Percentiles rank a stretch among this genome's conserved stretches.
These are phyloP conservation scores for Saccopteryx bilineata DNA, from an alignment of 2,113 vertebrate species.

Conservation along the genomic window DNA sequence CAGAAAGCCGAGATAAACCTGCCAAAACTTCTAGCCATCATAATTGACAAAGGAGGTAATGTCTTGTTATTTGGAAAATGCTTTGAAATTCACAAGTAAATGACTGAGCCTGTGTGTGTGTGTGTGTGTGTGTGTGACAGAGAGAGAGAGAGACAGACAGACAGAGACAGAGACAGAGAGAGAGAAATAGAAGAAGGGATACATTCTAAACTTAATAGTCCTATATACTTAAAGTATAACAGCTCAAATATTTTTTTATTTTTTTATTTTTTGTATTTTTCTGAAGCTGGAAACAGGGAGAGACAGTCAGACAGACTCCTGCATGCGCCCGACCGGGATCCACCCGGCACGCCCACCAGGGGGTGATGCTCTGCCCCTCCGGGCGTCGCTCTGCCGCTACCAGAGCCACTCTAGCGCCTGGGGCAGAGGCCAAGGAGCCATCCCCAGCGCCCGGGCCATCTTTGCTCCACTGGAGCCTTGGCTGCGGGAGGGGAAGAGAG, in stretches of 20 bases:
- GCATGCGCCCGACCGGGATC: too few species aligned
- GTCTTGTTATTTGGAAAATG: conserved; percentile 40
- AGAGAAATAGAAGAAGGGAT: not conserved
- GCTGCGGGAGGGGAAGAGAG: too few species aligned
- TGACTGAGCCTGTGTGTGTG: not conserved
- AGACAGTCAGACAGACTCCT: too few species aligned
- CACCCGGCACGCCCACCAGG: too few species aligned
- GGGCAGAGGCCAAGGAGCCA: too few species aligned
- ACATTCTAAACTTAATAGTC: not conserved
- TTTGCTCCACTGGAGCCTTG: too few species aligned
- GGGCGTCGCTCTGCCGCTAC: too few species aligned
- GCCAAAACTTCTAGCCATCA: not conserved
- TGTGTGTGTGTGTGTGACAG: not conserved
- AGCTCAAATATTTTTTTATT: not conserved
- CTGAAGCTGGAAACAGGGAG: too few species aligned
- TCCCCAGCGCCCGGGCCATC: too few species aligned
- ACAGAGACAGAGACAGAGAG: not conserved
- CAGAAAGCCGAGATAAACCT: conserved; percentile 1
- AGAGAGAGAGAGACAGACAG: not conserved
- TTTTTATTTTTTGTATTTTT: too few species aligned
- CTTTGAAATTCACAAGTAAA: conserved; percentile 17
- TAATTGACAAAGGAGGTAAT: conserved; percentile 40
- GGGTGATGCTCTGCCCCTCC: too few species aligned
- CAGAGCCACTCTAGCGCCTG: too few species aligned
- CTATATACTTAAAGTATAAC: conserved; percentile 13